phyloP scores from a whole-genome alignment of 1,140 invertebrate genomes.

The Proctacanthus coquilletti region DNA sequence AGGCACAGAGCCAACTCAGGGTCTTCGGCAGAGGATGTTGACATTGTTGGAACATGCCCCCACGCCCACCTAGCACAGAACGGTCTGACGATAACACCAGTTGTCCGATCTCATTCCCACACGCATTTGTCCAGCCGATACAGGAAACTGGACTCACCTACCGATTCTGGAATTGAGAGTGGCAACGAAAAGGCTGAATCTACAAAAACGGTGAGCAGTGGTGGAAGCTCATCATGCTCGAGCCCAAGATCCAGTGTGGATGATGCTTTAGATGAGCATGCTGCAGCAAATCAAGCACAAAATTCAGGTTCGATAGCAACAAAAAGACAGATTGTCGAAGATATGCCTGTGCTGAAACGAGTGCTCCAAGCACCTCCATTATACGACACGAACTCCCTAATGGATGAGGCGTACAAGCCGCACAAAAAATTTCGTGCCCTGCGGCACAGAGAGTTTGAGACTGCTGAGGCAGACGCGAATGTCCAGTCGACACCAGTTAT shows the following conservation, averaged over 20 bases:
- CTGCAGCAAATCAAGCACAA: conserved; percentile 12
- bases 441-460: conserved; percentile 59
- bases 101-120: conserved; percentile 34
- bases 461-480: conserved; percentile 42
- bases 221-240: conserved; percentile 62
- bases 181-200: conserved; percentile 75
- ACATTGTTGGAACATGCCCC: conserved; percentile 48
- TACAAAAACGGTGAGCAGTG: conserved; percentile 44
- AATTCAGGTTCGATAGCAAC: not conserved
- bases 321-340: conserved; percentile 49
- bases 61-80: conserved; percentile 47
- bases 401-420: conserved; percentile 88
- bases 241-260: conserved; percentile 73
- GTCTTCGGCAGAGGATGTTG: conserved; percentile 50
- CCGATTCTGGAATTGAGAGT: conserved; percentile 82
- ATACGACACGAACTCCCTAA: conserved; percentile 73
- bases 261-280: conserved; percentile 49
- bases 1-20: conserved; percentile 61
- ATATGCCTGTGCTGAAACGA: conserved; percentile 85
- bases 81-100: conserved; percentile 47
- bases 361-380: conserved; percentile 81
- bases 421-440: conserved; percentile 86
- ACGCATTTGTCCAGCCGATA: conserved; percentile 32
- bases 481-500: conserved; percentile 1
- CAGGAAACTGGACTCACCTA: conserved; percentile 74